Percentiles rank a stretch among this genome's conserved stretches.
Evolutionary conservation across 2,113 vertebrate genomes (phyloP).

Genomic region (Harpagus bidentatus): DNA sequence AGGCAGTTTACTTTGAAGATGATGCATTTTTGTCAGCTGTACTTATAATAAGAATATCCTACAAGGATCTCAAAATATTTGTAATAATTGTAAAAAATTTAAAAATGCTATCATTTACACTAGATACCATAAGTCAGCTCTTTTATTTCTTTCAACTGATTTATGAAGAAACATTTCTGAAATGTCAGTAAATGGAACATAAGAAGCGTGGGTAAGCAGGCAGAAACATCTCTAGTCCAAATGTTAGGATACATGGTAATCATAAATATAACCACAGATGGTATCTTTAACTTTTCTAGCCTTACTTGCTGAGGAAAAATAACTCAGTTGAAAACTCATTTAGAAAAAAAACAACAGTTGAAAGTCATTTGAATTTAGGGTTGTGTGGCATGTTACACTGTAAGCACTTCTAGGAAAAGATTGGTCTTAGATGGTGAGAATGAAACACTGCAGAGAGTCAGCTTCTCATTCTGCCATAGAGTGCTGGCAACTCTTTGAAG

Average conservation of each 20-base stretch:
- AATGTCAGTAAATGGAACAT: slow-evolving; percentile 54
- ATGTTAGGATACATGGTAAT: slow-evolving; percentile 42
- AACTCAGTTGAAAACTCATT: slow-evolving; percentile 4
- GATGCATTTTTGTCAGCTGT: not conserved
- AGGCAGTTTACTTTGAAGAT: not conserved
- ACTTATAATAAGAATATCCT: not conserved
- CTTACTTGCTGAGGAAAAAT: slow-evolving; percentile 7
- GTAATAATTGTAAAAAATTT: not conserved
- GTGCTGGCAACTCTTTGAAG: not conserved
- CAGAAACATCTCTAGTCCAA: slow-evolving; percentile 40
- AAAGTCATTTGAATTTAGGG: not conserved
- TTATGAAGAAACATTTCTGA: slow-evolving; percentile 28
- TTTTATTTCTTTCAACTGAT: not conserved
- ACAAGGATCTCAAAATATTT: not conserved
- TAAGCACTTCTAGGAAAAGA: not conserved
- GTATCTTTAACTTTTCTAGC: slow-evolving; percentile 40
- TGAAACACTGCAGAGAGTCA: not conserved
- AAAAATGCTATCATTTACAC: not conserved
- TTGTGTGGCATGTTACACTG: not conserved
- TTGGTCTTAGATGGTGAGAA: not conserved
- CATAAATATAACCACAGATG: slow-evolving; percentile 57
- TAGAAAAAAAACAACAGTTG: not conserved
- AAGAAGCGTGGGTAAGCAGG: slow-evolving; percentile 53
- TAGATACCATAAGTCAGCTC: not conserved
- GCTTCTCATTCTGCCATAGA: not conserved